These are phyloP conservation scores for Microchirus variegatus DNA, from an alignment of 2,797 vertebrate species.

Conservation along the genomic window DNA sequence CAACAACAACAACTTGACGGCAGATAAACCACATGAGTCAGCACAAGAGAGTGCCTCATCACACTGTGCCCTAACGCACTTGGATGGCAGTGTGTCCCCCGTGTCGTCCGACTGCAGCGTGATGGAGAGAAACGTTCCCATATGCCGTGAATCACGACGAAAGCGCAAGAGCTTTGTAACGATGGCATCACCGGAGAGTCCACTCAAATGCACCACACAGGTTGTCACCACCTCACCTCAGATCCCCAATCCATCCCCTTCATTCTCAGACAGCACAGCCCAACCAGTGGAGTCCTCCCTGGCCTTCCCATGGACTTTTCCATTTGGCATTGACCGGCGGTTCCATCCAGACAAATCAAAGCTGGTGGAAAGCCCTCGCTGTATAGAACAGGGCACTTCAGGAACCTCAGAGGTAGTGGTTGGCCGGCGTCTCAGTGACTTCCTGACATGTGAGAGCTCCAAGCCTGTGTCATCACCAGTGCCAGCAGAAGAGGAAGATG, in stretches of 20 bases:
- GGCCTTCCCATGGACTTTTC: constrained; percentile 97
- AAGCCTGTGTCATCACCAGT: constrained; percentile 85
- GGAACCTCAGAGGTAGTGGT: constrained; percentile 79
- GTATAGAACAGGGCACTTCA: constrained; percentile 82
- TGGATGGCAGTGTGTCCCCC: constrained; percentile 92
- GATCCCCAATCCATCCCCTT: constrained; percentile 90
- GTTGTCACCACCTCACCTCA: constrained; percentile 89
- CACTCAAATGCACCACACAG: constrained; percentile 91
- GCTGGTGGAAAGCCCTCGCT: constrained; percentile 90
- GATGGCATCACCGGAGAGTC: constrained; percentile 94
- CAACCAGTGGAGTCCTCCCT: constrained; percentile 94
- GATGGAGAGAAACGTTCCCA: constrained; percentile 91
- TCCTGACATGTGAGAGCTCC: constrained; percentile 92
- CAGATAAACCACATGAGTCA: constrained; percentile 87
- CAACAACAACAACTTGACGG: constrained; percentile 62
- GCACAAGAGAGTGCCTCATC: constrained; percentile 88
- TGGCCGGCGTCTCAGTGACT: constrained; percentile 87
- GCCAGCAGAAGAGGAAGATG: constrained; percentile 88
- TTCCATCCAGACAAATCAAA: constrained; percentile 94
- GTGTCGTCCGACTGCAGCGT: constrained; percentile 98
- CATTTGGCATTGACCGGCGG: constrained; percentile 93
- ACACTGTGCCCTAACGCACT: constrained; percentile 89
- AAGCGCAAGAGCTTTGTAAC: constrained; percentile 95
- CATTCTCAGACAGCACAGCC: constrained; percentile 88
- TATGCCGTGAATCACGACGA: constrained; percentile 92